These are phyloP conservation scores for Aricia artaxerxes DNA, from an alignment of 2,888 invertebrate species.

Conservation along the genomic window DNA sequence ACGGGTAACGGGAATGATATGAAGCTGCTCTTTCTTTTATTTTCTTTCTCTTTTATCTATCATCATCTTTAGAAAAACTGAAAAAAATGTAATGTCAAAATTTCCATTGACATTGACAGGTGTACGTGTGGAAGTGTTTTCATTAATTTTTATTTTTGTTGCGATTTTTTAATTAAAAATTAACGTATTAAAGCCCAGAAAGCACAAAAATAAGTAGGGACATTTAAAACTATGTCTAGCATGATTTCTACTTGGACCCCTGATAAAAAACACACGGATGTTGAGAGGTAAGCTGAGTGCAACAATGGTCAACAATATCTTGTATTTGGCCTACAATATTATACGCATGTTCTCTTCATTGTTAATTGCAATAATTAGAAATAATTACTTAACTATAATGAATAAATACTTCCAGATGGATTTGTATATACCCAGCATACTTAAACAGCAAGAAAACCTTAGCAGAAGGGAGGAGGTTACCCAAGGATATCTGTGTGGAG, in stretches of 20 bases:
- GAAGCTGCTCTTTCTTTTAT: no score
- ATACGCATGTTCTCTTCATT: not conserved
- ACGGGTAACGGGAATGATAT: no score
- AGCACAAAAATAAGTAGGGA: not conserved
- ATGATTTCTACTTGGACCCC: slow-evolving; percentile 77
- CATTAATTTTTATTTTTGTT: not conserved
- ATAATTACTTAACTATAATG: not conserved
- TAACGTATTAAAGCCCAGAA: not conserved
- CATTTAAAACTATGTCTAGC: slow-evolving; percentile 19
- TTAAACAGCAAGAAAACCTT: slow-evolving; percentile 95
- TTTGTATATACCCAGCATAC: slow-evolving; percentile 98
- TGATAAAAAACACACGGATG: slow-evolving; percentile 89
- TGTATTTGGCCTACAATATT: not conserved
- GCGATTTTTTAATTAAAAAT: not conserved
- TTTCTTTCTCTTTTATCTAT: no score
- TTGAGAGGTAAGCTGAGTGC: slow-evolving; percentile 58
- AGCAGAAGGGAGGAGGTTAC: slow-evolving; percentile 92
- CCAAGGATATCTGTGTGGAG: slow-evolving; percentile 93
- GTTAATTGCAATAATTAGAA: not conserved
- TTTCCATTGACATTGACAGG: not conserved
- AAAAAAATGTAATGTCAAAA: not conserved
- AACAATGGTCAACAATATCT: not conserved
- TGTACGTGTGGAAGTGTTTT: slow-evolving; percentile 16
- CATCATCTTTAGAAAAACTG: not conserved
- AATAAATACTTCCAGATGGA: slow-evolving; percentile 85